Base-by-base conservation (phyloP, 2,797 vertebrate species). In the Ceyx erithaca region DNA sequence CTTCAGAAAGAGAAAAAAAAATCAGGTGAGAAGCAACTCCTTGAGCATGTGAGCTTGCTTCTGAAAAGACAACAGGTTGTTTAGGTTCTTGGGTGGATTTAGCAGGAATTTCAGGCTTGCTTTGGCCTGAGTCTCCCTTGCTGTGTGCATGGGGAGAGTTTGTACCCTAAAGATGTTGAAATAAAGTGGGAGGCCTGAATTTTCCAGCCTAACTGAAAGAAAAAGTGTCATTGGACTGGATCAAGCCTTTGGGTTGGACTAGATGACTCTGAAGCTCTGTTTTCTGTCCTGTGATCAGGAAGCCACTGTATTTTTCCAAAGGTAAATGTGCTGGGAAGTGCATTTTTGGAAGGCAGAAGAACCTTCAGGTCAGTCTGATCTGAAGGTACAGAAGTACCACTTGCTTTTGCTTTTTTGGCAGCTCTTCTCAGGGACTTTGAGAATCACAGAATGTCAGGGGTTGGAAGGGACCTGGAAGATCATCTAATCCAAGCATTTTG, bases 381-480 rank as follows among this genome's bases (percentile, higher is more conserved):
- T 33, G 33, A 33, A 33, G 33, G 72, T 83, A 62, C 58, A 59
- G n/a, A 89, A 61, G 14, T 35, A 4, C 51, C 41, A 5, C 62
- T 72, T 48, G 49, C 9, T 22, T 89, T 57, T 17, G 21, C 30
- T 90, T 55, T 76, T 72, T 85, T 84, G 84, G 55, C 80, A 90
- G 0, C 5, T 3, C 46, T 75, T 87, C 18, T 46, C 14, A 30
- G 1, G 20, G 57, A 71, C 76, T 35, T 16, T 57, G 77, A 88
- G 46, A 71, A 71, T 75, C 84, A 40, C 37, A 37, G 35, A 37
- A 37, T 40, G 37, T 40, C 6, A 40, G 37, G 37, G 37, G 37
- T 40, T 40, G 37, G 37, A 40, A 14, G 37, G 37, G 37, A 40
- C 14, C 37, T 40, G 13, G 37, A 40, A 40, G 37, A 40, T 40